These are phyloP conservation scores for Euwallacea fornicatus DNA, from an alignment of 1,140 invertebrate species.

Conservation along the genomic window DNA sequence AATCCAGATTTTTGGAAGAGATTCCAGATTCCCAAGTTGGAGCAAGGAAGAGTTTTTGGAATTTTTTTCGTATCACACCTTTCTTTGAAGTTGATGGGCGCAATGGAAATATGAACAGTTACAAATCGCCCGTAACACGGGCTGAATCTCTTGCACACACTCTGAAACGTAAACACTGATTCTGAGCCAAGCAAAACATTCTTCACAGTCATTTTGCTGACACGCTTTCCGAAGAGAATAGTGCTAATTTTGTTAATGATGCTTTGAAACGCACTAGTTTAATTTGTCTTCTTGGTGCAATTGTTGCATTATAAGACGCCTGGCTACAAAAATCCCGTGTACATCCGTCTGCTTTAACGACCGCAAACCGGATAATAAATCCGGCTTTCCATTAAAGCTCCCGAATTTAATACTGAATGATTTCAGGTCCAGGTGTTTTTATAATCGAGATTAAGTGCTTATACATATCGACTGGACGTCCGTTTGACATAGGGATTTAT, in stretches of 20 bases:
- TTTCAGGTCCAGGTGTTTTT: constrained; percentile 28
- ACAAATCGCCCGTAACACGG: constrained; percentile 6
- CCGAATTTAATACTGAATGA: constrained; percentile 28
- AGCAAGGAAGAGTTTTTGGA: no score
- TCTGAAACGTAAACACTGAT: constrained; percentile 5
- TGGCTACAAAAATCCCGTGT: background rate
- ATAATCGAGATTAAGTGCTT: constrained; percentile 26
- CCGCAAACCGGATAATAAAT: constrained; percentile 19
- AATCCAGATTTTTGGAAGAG: no score
- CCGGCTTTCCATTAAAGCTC: constrained; percentile 4
- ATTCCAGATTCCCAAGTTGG: no score
- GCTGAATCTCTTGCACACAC: background rate
- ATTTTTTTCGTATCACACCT: background rate
- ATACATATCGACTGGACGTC: constrained; percentile 20
- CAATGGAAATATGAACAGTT: background rate
- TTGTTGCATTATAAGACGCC: background rate
- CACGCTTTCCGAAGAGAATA: background rate
- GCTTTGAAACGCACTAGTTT: background rate
- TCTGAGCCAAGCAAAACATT: constrained; percentile 12
- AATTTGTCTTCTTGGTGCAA: background rate
- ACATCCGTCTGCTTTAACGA: constrained; percentile 10
- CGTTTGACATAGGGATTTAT: constrained; percentile 10
- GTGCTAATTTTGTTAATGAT: constrained; percentile 4
- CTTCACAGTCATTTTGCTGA: background rate
- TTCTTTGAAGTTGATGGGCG: background rate